Percentiles rank a stretch among this genome's conserved stretches.
These are phyloP conservation scores for Cephalotes varians DNA, from an alignment of 2,888 invertebrate genomes.

Conservation along the genomic window DNA sequence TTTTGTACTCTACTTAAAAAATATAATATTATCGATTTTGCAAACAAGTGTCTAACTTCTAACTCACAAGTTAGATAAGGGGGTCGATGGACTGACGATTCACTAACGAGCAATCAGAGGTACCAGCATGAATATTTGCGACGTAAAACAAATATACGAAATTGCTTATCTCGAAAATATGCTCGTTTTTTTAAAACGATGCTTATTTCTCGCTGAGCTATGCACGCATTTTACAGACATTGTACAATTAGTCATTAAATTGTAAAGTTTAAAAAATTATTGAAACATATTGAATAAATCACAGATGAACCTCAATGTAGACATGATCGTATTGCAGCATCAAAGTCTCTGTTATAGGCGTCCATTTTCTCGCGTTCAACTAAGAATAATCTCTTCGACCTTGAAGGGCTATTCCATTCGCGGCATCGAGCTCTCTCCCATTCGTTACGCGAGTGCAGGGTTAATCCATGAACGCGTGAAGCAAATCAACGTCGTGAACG, in stretches of 20 bases:
- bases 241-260: not conserved
- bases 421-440: conserved; percentile 15
- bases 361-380: conserved; percentile 32
- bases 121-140: conserved; percentile 74
- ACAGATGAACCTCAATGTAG: not conserved
- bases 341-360: conserved; percentile 15
- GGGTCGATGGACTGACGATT: conserved; percentile 68
- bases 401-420: conserved; percentile 61
- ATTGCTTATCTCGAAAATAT: conserved; percentile 57
- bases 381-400: conserved; percentile 52
- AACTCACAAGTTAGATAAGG: conserved; percentile 7
- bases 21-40: not conserved
- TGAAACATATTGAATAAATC: conserved; percentile 10
- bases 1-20: not conserved
- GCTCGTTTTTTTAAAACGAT: not conserved
- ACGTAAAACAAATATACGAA: conserved; percentile 61
- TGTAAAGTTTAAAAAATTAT: not conserved
- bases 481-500: conserved; percentile 52
- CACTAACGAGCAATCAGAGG: conserved; percentile 33
- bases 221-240: not conserved
- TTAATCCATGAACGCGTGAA: conserved; percentile 51
- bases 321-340: not conserved
- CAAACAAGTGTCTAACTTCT: conserved; percentile 6
- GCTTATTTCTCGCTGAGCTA: too few species aligned
- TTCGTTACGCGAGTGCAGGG: conserved; percentile 43